These are phyloP conservation scores for Strix uralensis DNA, from an alignment of 2,113 vertebrate genomes.

Conservation along the genomic window DNA sequence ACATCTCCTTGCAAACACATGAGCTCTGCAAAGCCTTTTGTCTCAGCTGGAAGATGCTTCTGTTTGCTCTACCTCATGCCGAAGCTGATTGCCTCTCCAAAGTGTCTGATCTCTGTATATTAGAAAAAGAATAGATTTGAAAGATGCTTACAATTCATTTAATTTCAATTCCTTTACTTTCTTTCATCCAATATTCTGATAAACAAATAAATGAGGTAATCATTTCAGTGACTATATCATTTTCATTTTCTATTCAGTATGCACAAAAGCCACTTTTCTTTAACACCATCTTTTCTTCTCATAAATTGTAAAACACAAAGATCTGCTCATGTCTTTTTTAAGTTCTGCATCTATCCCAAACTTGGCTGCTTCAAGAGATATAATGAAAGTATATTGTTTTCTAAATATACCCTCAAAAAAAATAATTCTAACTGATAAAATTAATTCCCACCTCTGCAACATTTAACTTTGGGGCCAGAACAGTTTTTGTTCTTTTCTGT, in stretches of 20 bases:
- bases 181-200: constrained; percentile 59
- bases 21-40: constrained; percentile 43
- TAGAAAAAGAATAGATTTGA: constrained; percentile 70
- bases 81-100: constrained; percentile 72
- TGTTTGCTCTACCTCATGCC: constrained; percentile 42
- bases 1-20: constrained; percentile 56
- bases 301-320: background rate
- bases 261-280: constrained; percentile 22
- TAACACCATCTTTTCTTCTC: background rate
- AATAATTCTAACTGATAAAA: background rate
- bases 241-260: constrained; percentile 38
- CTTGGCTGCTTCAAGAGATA: background rate
- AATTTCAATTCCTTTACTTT: constrained; percentile 70
- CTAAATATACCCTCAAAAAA: background rate
- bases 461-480: background rate
- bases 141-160: constrained; percentile 71
- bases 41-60: constrained; percentile 70
- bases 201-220: constrained; percentile 65
- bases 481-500: background rate
- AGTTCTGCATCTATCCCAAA: background rate
- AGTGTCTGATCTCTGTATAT: constrained; percentile 70
- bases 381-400: background rate
- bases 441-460: background rate
- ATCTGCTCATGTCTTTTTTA: background rate
- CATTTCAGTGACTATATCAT: constrained; percentile 37